phyloP scores from a whole-genome alignment of 2,888 invertebrate species.

The Cancer borealis region DNA sequence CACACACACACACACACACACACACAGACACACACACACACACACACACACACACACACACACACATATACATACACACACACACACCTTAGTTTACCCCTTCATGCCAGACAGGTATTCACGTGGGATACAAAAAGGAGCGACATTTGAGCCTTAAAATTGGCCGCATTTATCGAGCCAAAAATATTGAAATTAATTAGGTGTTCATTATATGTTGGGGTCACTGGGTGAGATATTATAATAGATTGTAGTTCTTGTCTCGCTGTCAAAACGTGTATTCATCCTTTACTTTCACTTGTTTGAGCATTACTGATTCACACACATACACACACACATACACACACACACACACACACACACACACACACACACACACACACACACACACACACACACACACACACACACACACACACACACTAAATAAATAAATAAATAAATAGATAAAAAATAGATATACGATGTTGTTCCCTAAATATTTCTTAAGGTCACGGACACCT shows the following conservation, averaged over 20 bases:
- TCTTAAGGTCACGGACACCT: background rate
- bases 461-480: background rate
- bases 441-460: too few species aligned
- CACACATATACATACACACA: background rate
- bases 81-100: background rate
- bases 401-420: too few species aligned
- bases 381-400: background rate
- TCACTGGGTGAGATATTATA: background rate
- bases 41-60: too few species aligned
- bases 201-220: background rate
- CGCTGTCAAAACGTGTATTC: background rate
- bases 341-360: background rate
- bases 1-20: too few species aligned
- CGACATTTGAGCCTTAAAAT: background rate
- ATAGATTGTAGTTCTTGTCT: background rate
- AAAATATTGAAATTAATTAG: background rate
- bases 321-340: background rate
- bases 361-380: constrained; percentile 20
- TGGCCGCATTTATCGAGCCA: background rate
- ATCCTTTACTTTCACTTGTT: background rate
- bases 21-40: too few species aligned
- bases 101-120: background rate
- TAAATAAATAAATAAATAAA: too few species aligned
- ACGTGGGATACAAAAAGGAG: background rate
- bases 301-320: background rate